Evolutionary conservation across 2,797 vertebrate species (phyloP).

Genomic region (Gobio occitaniae): DNA sequence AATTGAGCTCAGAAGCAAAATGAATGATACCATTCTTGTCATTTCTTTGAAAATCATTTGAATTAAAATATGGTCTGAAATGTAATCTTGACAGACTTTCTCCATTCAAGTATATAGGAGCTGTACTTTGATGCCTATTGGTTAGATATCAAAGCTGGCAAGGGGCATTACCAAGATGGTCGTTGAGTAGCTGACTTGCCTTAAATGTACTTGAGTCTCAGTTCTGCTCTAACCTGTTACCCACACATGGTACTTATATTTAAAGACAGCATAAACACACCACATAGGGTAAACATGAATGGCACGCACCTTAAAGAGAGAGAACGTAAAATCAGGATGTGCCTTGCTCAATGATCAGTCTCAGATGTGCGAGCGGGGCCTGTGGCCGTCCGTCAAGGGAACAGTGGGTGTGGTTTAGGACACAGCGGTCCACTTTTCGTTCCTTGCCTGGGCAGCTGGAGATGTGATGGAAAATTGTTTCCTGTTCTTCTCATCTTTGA

Average conservation of each 20-base stretch:
- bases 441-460: slow-evolving; percentile 42
- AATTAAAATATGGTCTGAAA: slow-evolving; percentile 2
- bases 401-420: slow-evolving; percentile 63
- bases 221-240: background rate
- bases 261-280: background rate
- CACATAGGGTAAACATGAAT: slow-evolving; percentile 5
- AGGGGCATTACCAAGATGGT: background rate
- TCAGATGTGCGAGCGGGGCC: slow-evolving; percentile 67
- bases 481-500: slow-evolving; percentile 7
- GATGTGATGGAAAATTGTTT: slow-evolving; percentile 27
- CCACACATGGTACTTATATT: background rate
- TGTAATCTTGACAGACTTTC: background rate
- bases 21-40: background rate
- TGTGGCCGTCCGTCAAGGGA: slow-evolving; percentile 64
- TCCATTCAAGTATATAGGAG: background rate
- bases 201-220: background rate
- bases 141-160: background rate
- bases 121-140: background rate
- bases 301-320: slow-evolving; percentile 11
- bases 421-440: slow-evolving; percentile 6
- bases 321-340: slow-evolving; percentile 43
- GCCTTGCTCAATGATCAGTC: slow-evolving; percentile 65
- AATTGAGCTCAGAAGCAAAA: background rate
- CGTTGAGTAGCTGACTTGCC: background rate
- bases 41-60: background rate